Base-by-base conservation (phyloP, 2,888 invertebrate species). In the Drosophila buzzatii region DNA sequence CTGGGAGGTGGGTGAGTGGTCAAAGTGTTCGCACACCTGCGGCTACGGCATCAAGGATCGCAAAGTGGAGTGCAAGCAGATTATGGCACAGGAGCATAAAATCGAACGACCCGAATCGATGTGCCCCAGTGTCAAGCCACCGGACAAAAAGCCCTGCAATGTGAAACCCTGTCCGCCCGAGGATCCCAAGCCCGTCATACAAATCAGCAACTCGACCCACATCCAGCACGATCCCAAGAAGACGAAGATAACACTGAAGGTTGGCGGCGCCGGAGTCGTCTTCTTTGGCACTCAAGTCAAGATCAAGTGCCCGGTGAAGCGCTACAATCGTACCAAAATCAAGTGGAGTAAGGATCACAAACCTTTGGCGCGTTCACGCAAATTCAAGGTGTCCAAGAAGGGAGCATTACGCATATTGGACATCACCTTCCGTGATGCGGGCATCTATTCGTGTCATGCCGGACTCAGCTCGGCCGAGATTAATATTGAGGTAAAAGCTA, bases 291-390 rank as follows among this genome's bases (percentile, higher is more conserved):
- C 98, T 0, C 97, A 97, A 89, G 96, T 99, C 69, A 98, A 98
- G 93, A 97, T 99, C 81, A 97, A 98, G 91, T 99, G 99, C 91
- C 98, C 98, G 0, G 97, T 98, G 27, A 97, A 97, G 91, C 96
- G 93, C 2, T 96, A 95, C 92, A 96, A 96, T 91, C 94, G 97
- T 73, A 96, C 97, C 0, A 96, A 96, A 92, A 97, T 98, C 76
- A 95, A 96, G 85, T 98, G 98, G 98, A 96, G 96, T 62, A 98
- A 98, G 91, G 97, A 98, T 91, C 96, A 97, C 78, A 95, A 95
- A 81, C 95, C 95, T 59, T 94, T 97, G 70, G 94, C 95, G 33
- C 97, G 97, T 89, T 96, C 96, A 1, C 96, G 96, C 90, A 97
- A 97, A 84, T 96, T 96, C 85, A 97, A 97, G 92, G 97, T 98